A percentile compares a stretch with the other conserved stretches of the same genome.
Evolutionary conservation across 2,888 invertebrate genomes (phyloP).

Genomic region (Campoletis raptor): DNA sequence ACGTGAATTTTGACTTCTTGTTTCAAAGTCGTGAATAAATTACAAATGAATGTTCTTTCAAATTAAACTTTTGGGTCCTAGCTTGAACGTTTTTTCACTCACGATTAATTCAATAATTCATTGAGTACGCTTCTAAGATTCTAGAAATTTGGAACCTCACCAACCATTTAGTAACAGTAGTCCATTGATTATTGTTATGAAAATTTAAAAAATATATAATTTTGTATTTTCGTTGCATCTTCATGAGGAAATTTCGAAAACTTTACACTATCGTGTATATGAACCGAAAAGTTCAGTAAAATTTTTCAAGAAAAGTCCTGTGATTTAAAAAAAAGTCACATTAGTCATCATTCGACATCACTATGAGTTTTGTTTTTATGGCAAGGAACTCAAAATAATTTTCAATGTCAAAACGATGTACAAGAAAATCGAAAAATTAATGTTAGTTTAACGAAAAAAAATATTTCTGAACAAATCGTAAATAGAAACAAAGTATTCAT

Average conservation of each 20-base stretch:
- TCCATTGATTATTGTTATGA: no score
- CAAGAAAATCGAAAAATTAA: neutral
- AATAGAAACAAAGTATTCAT: neutral
- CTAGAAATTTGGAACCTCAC: no score
- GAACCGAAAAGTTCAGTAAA: neutral
- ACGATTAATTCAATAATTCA: neutral
- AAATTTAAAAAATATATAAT: no score
- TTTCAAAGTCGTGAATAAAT: conserved; percentile 42
- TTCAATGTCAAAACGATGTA: neutral
- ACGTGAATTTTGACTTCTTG: conserved; percentile 19
- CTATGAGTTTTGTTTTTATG: neutral
- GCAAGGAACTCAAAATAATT: neutral
- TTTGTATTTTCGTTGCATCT: neutral
- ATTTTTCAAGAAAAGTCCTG: neutral
- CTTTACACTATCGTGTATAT: neutral
- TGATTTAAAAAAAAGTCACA: neutral
- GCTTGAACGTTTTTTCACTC: neutral
- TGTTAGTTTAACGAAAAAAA: conserved; percentile 20
- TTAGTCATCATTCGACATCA: neutral
- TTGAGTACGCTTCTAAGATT: no score
- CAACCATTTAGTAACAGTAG: no score
- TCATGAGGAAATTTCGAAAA: neutral
- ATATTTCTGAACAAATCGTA: neutral
- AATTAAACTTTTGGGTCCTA: neutral
- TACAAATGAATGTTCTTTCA: neutral